These are phyloP conservation scores for Myopa tessellatipennis DNA, from an alignment of 2,888 invertebrate genomes.

Conservation along the genomic window DNA sequence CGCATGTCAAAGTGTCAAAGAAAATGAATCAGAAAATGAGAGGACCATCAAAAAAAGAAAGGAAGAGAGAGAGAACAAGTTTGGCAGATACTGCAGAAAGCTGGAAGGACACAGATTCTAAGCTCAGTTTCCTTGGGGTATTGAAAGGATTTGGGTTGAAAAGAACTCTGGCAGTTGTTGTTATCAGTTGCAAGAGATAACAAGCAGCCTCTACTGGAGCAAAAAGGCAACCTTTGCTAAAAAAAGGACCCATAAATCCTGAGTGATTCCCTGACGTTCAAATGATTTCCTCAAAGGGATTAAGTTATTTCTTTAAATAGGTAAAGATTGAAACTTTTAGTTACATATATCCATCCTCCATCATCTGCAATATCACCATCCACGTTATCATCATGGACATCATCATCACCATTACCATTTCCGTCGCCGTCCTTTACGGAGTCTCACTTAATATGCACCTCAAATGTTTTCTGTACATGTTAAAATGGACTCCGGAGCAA, in stretches of 20 bases:
- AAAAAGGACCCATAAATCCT: no score
- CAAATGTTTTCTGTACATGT: slow-evolving; percentile 6
- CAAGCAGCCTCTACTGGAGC: not conserved
- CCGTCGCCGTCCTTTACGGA: not conserved
- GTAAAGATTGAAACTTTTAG: no score
- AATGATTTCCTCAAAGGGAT: no score
- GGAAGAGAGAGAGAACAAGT: not conserved
- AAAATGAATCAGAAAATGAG: no score
- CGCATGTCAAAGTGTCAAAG: no score
- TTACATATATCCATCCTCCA: not conserved
- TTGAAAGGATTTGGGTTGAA: not conserved
- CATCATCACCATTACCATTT: slow-evolving; percentile 6
- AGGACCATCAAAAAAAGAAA: not conserved
- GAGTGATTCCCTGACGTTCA: no score
- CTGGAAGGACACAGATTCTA: no score
- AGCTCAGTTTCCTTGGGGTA: no score
- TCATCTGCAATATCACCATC: not conserved
- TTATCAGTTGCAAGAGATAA: slow-evolving; percentile 33
- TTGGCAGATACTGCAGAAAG: not conserved
- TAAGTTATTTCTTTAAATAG: no score
- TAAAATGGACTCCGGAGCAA: no score
- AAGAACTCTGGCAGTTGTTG: slow-evolving; percentile 33
- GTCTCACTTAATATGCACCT: slow-evolving; percentile 27
- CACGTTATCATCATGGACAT: not conserved
- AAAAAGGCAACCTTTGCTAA: no score